Evolutionary conservation across 2,888 invertebrate species (phyloP).

Genomic region (Glyphotaelius pellucidus): DNA sequence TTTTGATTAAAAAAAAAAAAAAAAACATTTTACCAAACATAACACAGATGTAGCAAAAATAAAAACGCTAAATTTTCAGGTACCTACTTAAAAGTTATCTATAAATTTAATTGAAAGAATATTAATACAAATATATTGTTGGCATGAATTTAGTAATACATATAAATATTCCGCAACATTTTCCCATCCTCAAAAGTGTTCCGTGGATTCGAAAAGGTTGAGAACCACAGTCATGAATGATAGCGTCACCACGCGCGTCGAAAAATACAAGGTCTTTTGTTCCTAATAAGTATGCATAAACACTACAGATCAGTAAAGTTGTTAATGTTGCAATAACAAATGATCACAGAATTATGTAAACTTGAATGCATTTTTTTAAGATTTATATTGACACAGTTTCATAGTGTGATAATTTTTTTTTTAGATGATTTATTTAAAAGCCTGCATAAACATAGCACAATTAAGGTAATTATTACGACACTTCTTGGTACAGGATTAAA

Average conservation of each 20-base stretch:
- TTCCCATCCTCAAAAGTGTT: background rate
- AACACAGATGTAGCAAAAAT: too few relatives aligned
- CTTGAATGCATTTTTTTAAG: background rate
- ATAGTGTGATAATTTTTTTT: background rate
- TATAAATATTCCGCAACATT: too few relatives aligned
- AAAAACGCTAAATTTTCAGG: too few relatives aligned
- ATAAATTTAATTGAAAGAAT: too few relatives aligned
- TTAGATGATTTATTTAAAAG: background rate
- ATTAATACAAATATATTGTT: too few relatives aligned
- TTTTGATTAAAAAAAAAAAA: too few relatives aligned
- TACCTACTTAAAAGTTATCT: too few relatives aligned
- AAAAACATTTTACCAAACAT: too few relatives aligned
- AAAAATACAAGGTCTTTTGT: background rate
- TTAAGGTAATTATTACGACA: background rate
- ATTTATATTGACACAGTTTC: background rate
- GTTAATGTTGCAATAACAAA: background rate
- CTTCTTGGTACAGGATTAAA: background rate
- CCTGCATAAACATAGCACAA: background rate
- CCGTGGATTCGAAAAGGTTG: background rate
- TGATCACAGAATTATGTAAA: background rate
- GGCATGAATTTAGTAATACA: too few relatives aligned
- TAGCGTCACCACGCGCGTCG: background rate
- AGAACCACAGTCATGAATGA: background rate
- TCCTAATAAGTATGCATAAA: background rate
- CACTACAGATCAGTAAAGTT: background rate